Percentiles rank a stretch among this genome's conserved stretches.
These are phyloP conservation scores for Leptocoma aspasia DNA, from an alignment of 2,113 vertebrate genomes.

Conservation along the genomic window DNA sequence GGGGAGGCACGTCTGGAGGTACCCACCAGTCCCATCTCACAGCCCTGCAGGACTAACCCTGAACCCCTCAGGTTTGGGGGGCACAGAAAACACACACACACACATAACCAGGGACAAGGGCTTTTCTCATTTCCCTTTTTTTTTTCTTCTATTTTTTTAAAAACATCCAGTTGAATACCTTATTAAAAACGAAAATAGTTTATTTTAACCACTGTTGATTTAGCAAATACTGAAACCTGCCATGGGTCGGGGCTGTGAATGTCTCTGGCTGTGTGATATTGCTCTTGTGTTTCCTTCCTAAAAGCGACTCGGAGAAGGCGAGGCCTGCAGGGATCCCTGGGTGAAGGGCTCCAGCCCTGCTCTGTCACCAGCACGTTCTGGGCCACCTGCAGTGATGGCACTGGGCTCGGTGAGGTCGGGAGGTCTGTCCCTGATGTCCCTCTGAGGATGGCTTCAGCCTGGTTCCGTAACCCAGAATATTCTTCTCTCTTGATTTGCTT, in stretches of 20 bases:
- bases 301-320: not conserved
- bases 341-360: not conserved
- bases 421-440: not conserved
- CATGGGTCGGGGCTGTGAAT: not conserved
- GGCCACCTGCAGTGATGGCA: not conserved
- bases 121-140: not conserved
- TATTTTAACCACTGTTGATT: not conserved
- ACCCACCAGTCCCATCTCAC: not conserved
- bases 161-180: not conserved
- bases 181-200: constrained; percentile 51
- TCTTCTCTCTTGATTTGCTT: not conserved
- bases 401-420: rapidly evolving
- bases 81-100: not conserved
- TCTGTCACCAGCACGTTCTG: not conserved
- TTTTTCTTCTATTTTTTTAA: not conserved
- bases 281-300: not conserved
- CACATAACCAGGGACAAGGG: not conserved
- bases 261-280: not conserved
- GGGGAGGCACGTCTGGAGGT: not conserved
- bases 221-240: not conserved
- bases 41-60: not conserved
- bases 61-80: rapidly evolving
- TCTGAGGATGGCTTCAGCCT: not conserved
- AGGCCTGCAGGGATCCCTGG: not conserved
- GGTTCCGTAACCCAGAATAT: not conserved